Conservation (phyloP, 2,888 invertebrate species). For the Drosophila anomalata region DNA sequence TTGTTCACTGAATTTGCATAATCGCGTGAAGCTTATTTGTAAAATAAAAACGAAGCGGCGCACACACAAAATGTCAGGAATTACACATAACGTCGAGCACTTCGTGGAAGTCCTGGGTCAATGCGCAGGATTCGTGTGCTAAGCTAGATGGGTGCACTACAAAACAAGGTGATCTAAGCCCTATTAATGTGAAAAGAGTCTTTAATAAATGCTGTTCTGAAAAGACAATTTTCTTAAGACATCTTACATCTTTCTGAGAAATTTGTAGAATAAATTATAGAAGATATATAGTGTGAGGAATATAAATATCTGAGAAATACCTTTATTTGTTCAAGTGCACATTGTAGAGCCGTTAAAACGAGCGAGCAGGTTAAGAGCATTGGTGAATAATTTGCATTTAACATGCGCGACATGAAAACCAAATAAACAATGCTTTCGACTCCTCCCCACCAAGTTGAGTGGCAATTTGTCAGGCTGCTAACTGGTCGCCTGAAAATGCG, state of each 20-base stretch:
- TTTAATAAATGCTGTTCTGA: too few species aligned
- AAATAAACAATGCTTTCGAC: conserved; percentile 72
- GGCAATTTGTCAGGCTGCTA: conserved; percentile 78
- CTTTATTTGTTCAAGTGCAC: conserved; percentile 8
- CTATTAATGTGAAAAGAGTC: too few species aligned
- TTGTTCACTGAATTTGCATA: conserved; percentile 66
- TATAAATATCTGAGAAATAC: neutral
- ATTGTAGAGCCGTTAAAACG: conserved; percentile 9
- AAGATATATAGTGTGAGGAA: neutral
- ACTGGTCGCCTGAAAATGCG: conserved; percentile 67
- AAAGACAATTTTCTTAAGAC: too few species aligned
- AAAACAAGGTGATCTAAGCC: neutral
- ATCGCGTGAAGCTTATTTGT: conserved; percentile 79
- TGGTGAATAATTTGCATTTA: conserved; percentile 79
- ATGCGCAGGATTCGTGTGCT: conserved; percentile 55
- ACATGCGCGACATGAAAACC: conserved; percentile 77
- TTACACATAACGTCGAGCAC: conserved; percentile 61
- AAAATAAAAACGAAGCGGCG: conserved; percentile 59
- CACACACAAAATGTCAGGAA: conserved; percentile 73
- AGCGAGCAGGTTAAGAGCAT: conserved; percentile 52
- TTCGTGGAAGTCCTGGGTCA: conserved; percentile 46
- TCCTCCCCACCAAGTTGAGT: conserved; percentile 50
- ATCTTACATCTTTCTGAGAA: too few species aligned
- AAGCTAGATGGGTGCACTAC: conserved; percentile 22
- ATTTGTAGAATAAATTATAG: neutral